Percentiles rank a stretch among this genome's conserved stretches.
phyloP scores from a whole-genome alignment of 2,888 invertebrate genomes.

The Noctua pronuba region DNA sequence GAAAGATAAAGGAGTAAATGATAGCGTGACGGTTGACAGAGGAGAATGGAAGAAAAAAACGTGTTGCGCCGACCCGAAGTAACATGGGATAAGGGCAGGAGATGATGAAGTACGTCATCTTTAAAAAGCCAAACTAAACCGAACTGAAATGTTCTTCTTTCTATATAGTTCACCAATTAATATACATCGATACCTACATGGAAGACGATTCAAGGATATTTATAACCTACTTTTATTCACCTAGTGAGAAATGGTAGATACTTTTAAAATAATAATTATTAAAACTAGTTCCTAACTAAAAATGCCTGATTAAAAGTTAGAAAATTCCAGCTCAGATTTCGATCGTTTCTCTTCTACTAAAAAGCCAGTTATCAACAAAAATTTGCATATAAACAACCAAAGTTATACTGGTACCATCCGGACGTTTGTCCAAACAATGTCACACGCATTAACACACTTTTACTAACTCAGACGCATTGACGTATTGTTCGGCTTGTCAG shows the following conservation, averaged over 20 bases:
- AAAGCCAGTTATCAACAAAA: constrained; percentile 1
- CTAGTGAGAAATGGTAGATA: background rate
- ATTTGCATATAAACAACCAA: constrained; percentile 11
- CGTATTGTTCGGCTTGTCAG: constrained; percentile 10
- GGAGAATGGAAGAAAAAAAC: too few relatives aligned
- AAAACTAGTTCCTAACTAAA: background rate
- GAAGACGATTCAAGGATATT: background rate
- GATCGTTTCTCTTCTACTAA: background rate
- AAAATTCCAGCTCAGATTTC: background rate
- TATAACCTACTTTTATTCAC: background rate
- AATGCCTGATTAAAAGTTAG: background rate
- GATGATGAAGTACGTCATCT: too few relatives aligned
- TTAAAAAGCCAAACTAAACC: background rate
- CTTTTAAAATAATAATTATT: too few relatives aligned
- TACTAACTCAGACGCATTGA: constrained; percentile 31
- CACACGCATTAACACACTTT: constrained; percentile 69
- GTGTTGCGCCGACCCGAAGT: too few relatives aligned
- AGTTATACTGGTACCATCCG: constrained; percentile 23
- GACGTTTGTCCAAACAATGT: constrained; percentile 59
- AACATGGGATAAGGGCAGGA: too few relatives aligned
- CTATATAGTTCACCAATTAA: too few relatives aligned
- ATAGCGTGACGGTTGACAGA: too few relatives aligned
- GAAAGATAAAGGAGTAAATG: too few relatives aligned
- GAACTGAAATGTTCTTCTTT: background rate
- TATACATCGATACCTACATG: background rate